Evolutionary conservation across 1,140 invertebrate genomes (phyloP).

Genomic region (Daktulosphaira vitifoliae): DNA sequence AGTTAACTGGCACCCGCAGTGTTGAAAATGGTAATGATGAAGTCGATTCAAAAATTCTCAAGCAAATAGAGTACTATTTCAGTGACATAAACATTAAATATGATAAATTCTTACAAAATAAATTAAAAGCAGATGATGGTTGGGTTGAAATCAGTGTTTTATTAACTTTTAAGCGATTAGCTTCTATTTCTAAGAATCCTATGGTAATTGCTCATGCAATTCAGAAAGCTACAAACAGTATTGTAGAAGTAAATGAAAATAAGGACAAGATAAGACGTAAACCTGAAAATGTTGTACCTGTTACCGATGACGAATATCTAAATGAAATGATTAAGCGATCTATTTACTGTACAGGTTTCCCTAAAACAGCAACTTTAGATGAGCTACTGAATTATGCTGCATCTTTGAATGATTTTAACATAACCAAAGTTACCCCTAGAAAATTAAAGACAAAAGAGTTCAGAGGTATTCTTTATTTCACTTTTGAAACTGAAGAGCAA

Average conservation of each 20-base stretch:
- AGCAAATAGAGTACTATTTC: slow-evolving; percentile 58
- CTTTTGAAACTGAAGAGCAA: slow-evolving; percentile 66
- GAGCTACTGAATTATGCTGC: slow-evolving; percentile 67
- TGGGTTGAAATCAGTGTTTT: slow-evolving; percentile 80
- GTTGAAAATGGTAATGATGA: too few species aligned
- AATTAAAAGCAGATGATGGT: slow-evolving; percentile 75
- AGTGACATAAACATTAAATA: slow-evolving; percentile 78
- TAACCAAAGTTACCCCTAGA: slow-evolving; percentile 55
- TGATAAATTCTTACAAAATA: slow-evolving; percentile 81
- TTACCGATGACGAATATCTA: slow-evolving; percentile 69
- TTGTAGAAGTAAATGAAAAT: slow-evolving; percentile 52
- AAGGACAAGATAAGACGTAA: slow-evolving; percentile 70
- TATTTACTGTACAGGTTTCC: slow-evolving; percentile 85
- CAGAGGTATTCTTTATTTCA: slow-evolving; percentile 83
- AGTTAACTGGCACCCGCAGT: too few species aligned
- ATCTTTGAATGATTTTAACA: slow-evolving; percentile 64
- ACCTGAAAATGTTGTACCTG: slow-evolving; percentile 68
- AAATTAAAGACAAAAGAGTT: slow-evolving; percentile 62
- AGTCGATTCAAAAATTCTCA: not conserved
- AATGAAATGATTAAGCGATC: slow-evolving; percentile 67
- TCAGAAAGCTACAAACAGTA: slow-evolving; percentile 51
- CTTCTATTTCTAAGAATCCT: slow-evolving; percentile 58
- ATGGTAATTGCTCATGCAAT: slow-evolving; percentile 65
- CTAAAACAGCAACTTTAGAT: slow-evolving; percentile 58
- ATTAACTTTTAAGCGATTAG: slow-evolving; percentile 80